Percentiles rank a stretch among this genome's conserved stretches.
These are phyloP conservation scores for Harmothoe impar DNA, from an alignment of 2,888 invertebrate genomes.

Conservation along the genomic window DNA sequence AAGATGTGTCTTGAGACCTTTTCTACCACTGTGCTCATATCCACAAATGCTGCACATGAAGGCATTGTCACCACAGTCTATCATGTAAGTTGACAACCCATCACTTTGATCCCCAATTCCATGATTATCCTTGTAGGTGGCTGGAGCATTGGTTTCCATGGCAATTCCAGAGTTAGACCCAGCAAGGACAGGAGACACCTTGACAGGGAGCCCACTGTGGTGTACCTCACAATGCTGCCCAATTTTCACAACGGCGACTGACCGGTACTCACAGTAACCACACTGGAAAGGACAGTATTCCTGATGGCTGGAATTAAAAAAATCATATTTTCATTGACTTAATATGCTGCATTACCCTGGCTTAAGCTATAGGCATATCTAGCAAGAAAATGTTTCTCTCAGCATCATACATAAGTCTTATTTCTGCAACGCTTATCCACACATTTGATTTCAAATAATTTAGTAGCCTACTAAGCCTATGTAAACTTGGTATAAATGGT, in stretches of 20 bases:
- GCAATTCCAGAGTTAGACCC: background rate
- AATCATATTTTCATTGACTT: too few relatives aligned
- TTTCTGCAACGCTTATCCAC: too few relatives aligned
- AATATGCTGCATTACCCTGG: too few relatives aligned
- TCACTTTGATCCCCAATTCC: background rate
- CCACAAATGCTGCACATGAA: constrained; percentile 62
- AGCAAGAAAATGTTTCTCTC: too few relatives aligned
- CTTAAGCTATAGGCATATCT: too few relatives aligned
- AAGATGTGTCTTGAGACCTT: constrained; percentile 66
- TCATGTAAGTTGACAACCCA: constrained; percentile 39
- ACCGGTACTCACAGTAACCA: constrained; percentile 18
- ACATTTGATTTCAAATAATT: too few relatives aligned
- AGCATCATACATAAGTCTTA: too few relatives aligned
- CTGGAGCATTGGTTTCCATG: background rate
- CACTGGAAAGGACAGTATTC: constrained; percentile 30
- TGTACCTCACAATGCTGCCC: background rate
- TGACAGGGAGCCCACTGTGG: background rate
- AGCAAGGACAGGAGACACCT: background rate
- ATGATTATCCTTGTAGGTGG: background rate
- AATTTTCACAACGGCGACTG: constrained; percentile 4
- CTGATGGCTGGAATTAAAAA: background rate
- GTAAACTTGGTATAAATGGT: too few relatives aligned
- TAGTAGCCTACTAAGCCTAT: too few relatives aligned
- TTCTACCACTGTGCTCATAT: constrained; percentile 52
- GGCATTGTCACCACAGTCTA: constrained; percentile 42